These are phyloP conservation scores for Ameiurus melas DNA, from an alignment of 2,113 vertebrate genomes.

Conservation along the genomic window DNA sequence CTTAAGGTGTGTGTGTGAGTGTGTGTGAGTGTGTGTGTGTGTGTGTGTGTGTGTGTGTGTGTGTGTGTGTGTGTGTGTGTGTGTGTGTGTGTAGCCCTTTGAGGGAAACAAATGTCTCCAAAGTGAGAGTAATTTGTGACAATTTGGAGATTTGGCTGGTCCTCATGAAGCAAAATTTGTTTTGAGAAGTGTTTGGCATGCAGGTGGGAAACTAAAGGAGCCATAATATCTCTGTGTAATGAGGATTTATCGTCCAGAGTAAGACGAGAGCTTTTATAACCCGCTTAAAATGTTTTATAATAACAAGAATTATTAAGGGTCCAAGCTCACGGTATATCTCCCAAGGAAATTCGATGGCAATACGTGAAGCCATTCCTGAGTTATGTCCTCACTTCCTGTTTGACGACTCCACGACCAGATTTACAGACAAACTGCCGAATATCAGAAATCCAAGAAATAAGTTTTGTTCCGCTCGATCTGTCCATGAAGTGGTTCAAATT, in stretches of 20 bases:
- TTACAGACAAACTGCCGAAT: not conserved
- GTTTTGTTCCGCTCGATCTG: not conserved
- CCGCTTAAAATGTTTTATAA: not conserved
- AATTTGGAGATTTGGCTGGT: not conserved
- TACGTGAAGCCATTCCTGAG: not conserved
- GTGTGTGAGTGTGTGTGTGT: not conserved
- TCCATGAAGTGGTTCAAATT: not conserved
- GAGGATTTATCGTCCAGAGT: not conserved
- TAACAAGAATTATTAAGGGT: not conserved
- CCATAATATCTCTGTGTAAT: not conserved
- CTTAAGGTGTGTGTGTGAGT: constrained; percentile 61
- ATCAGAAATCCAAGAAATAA: not conserved
- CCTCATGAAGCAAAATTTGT: not conserved
- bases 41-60: not conserved
- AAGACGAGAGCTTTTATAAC: not conserved
- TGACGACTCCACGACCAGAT: not conserved
- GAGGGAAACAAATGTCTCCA: not conserved
- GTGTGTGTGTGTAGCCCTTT: not conserved
- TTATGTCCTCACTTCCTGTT: not conserved
- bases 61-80: not conserved
- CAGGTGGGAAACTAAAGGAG: not conserved
- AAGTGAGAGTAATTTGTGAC: not conserved
- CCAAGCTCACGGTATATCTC: not conserved
- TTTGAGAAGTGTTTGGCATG: not conserved
- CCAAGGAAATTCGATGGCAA: not conserved